phyloP scores from a whole-genome alignment of 2,888 invertebrate genomes.

The Aporophyla nigra region DNA sequence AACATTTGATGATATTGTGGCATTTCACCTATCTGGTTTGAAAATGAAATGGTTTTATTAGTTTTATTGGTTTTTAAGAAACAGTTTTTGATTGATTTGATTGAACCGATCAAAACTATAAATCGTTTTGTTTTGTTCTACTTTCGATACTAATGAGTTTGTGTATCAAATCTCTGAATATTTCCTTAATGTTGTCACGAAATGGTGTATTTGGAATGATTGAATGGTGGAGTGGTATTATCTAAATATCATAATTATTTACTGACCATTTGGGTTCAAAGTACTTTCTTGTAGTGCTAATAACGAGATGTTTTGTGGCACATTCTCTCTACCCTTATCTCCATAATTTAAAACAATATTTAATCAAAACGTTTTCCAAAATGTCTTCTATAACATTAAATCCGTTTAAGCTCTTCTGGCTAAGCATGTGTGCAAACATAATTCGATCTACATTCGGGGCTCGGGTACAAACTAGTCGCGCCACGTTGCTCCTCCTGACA shows the following conservation, averaged over 20 bases:
- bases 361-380: slow-evolving; percentile 40
- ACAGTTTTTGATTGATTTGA: slow-evolving; percentile 23
- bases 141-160: slow-evolving; percentile 6
- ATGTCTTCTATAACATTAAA: slow-evolving; percentile 67
- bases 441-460: slow-evolving; percentile 80
- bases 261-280: too few relatives aligned
- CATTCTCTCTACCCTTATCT: slow-evolving; percentile 18
- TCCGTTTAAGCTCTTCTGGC: slow-evolving; percentile 57
- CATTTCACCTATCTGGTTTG: neutral
- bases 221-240: neutral
- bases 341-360: slow-evolving; percentile 39
- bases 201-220: neutral
- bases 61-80: neutral
- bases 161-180: neutral
- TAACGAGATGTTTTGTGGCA: neutral
- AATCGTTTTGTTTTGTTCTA: slow-evolving; percentile 10
- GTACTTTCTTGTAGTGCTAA: neutral
- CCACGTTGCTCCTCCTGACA: slow-evolving; percentile 44
- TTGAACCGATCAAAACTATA: neutral
- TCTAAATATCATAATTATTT: neutral
- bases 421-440: slow-evolving; percentile 85
- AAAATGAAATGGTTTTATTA: slow-evolving; percentile 14
- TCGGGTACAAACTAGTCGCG: slow-evolving; percentile 53
- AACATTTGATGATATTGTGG: neutral
- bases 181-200: neutral